Evolutionary conservation across 2,113 vertebrate genomes (phyloP).

Genomic region (Limnothrissa miodon): DNA sequence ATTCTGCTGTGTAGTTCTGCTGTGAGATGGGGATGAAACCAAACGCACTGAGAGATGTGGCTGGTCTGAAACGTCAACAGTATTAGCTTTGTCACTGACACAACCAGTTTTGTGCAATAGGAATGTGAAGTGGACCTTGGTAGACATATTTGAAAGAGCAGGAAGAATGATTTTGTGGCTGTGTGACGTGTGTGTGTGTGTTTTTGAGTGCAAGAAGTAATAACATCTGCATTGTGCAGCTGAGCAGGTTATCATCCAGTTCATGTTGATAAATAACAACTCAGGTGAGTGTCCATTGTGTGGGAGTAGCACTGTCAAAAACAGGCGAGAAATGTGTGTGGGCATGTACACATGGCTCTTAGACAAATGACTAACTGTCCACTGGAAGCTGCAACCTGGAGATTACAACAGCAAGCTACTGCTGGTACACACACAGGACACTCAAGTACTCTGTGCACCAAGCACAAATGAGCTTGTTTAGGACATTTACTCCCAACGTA

Average conservation of each 20-base stretch:
- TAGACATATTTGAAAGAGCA: not conserved
- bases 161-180: not conserved
- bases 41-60: not conserved
- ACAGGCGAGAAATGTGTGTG: not conserved
- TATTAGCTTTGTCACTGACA: not conserved
- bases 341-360: not conserved
- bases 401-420: not conserved
- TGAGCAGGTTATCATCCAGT: not conserved
- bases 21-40: not conserved
- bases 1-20: not conserved
- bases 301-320: not conserved
- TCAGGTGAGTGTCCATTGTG: not conserved
- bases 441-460: not conserved
- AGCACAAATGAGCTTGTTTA: not conserved
- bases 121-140: not conserved
- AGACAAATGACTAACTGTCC: not conserved
- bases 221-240: not conserved
- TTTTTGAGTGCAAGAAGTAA: not conserved
- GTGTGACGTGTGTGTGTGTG: not conserved
- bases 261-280: not conserved
- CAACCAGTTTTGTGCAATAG: not conserved
- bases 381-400: not conserved
- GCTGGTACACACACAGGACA: not conserved
- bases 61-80: not conserved
- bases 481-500: not conserved